Percentiles rank a stretch among this genome's conserved stretches.
phyloP scores from a whole-genome alignment of 2,113 vertebrate species.

The Diadophis punctatus region DNA sequence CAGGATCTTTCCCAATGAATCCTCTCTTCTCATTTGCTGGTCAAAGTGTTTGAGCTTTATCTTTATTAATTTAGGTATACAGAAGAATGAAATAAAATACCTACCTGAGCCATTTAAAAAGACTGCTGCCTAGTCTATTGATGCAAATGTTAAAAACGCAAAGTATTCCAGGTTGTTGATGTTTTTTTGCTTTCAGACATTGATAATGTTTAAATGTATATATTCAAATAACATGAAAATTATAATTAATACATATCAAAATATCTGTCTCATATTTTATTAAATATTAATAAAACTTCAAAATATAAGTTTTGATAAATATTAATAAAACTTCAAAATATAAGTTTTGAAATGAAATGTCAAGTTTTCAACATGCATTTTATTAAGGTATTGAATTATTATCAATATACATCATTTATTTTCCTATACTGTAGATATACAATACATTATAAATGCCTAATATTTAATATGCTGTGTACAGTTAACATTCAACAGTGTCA shows the following conservation, averaged over 20 bases:
- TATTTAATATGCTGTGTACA: neutral
- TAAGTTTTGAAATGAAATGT: neutral
- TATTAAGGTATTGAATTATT: neutral
- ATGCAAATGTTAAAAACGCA: neutral
- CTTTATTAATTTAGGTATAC: neutral
- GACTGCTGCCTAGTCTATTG: neutral
- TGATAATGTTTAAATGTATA: neutral
- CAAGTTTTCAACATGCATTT: neutral
- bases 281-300: neutral
- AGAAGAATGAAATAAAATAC: neutral
- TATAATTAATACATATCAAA: neutral
- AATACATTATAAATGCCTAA: neutral
- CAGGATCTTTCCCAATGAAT: too few relatives aligned
- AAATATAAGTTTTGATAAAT: too few relatives aligned
- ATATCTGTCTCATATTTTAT: neutral
- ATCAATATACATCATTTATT: neutral
- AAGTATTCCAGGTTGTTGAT: neutral
- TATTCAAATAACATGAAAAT: neutral
- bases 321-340: too few relatives aligned
- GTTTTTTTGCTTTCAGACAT: neutral
- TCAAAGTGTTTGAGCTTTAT: neutral
- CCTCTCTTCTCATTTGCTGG: neutral
- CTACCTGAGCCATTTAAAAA: neutral
- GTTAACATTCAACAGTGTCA: neutral
- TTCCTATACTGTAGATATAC: neutral